Percentiles rank a stretch among this genome's conserved stretches.
These are phyloP conservation scores for Tipula lateralis DNA, from an alignment of 2,888 invertebrate species.

Conservation along the genomic window DNA sequence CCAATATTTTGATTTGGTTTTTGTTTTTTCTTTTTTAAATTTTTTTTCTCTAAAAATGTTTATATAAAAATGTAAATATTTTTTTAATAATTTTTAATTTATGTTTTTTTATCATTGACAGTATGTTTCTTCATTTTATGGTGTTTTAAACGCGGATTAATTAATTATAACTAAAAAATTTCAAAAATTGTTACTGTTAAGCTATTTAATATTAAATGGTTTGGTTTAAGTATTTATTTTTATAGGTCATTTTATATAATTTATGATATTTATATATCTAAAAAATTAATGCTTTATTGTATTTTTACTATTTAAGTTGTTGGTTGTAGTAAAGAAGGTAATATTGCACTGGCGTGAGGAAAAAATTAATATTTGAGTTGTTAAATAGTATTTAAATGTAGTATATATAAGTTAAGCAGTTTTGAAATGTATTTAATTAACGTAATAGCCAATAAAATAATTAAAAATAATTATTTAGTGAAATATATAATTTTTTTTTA, in stretches of 20 bases:
- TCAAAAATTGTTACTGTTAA: background rate
- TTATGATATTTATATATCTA: too few species aligned
- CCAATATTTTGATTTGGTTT: constrained; percentile 11
- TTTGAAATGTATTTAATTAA: background rate
- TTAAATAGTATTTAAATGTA: background rate
- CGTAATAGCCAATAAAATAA: background rate
- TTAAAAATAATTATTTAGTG: background rate
- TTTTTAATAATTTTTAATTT: background rate
- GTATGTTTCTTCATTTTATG: background rate
- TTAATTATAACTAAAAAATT: background rate
- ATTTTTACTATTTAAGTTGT: background rate
- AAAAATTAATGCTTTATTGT: background rate
- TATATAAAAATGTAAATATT: constrained; percentile 24
- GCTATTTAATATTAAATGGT: background rate
- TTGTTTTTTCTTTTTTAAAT: background rate
- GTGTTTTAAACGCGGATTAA: background rate
- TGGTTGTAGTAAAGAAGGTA: too few species aligned
- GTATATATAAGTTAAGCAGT: too few species aligned
- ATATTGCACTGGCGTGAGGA: background rate
- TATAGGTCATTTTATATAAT: too few species aligned
- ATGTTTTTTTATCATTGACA: background rate
- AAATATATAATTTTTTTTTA: background rate
- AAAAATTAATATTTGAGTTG: background rate
- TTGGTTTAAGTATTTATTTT: background rate
- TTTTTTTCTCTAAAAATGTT: background rate